phyloP scores from a whole-genome alignment of 2,113 vertebrate genomes.

The Tauraco erythrolophus region DNA sequence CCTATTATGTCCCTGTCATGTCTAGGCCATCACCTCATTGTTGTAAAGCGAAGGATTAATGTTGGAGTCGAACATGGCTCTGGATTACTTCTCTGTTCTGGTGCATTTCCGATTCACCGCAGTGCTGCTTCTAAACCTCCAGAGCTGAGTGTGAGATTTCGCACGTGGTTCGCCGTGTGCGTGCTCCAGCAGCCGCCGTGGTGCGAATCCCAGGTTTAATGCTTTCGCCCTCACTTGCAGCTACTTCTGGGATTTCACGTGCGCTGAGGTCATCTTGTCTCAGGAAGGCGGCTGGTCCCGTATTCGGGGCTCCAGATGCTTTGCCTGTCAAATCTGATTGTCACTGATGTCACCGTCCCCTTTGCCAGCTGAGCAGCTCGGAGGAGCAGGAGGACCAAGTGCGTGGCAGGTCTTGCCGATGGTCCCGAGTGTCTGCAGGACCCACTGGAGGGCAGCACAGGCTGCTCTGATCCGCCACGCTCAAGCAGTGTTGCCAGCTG shows the following conservation, averaged over 20 bases:
- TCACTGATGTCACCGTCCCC: neutral
- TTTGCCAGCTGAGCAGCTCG: neutral
- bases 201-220: neutral
- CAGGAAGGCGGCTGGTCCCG: neutral
- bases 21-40: neutral
- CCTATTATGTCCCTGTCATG: conserved; percentile 12
- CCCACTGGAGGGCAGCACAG: conserved; percentile 73
- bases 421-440: neutral
- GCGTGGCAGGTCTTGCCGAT: neutral
- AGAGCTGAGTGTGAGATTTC: neutral
- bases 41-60: conserved; percentile 1
- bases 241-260: neutral
- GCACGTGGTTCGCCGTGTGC: neutral
- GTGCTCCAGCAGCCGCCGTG: neutral
- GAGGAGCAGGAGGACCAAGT: neutral
- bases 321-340: neutral
- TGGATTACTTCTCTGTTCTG: neutral
- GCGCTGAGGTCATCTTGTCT: neutral
- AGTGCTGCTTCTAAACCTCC: neutral
- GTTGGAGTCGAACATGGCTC: neutral
- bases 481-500: neutral
- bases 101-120: neutral
- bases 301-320: neutral
- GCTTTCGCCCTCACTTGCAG: neutral
- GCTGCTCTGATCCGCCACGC: neutral